Evolutionary conservation across 2,888 invertebrate genomes (phyloP), one percentile per base, ranked within the genome.

Genomic region (Cerastis rubricosa): DNA sequence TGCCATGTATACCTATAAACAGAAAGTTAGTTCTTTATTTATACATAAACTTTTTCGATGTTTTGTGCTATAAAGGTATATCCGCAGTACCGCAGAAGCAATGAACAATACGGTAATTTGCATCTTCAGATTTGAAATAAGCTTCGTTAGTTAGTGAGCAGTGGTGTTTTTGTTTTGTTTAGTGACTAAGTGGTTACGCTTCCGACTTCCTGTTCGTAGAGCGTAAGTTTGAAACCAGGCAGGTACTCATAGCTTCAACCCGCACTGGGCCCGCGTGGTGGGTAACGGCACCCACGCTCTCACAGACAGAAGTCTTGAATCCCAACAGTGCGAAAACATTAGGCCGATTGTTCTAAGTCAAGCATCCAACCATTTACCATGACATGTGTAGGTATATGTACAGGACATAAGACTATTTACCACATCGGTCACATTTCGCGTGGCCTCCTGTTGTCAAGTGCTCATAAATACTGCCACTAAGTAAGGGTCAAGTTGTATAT

Each of bases 401-500:
- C 4, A 64, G 43, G 43, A 70, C 35, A 22, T 61, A 40, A 40
- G 43, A 61, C 43, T 68, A 61, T 61, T 63, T 64, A 71, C 61
- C 43, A 63, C 75, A 81, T 81, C 74, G 69, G 64, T 83, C 76
- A 81, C 77, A 81, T 76, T 74, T 73, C 63, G 67, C 64, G 76
- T 68, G 19, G 65, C 65, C 76, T 80, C 57, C 81, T 81, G 84
- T 61, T 76, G 81, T 81, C 74, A 84, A 85, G 76, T 63, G 78
- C 74, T 74, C 78, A 64, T 85, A 85, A 85, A 83, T 76, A 81
- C 76, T 40, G 73, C 61, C 70, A 69, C 75, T 76, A 81, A 83
- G 84, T 78, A 74, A 72, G 81, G 85, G 78, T 85, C 76, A 81
- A 83, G 72, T 73, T 57, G 74, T 74, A 49, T 80, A 66, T 84